Evolutionary conservation across 1,140 invertebrate genomes (phyloP), one percentile per base, ranked within the genome.

Genomic region (Aphaenogaster rudis): DNA sequence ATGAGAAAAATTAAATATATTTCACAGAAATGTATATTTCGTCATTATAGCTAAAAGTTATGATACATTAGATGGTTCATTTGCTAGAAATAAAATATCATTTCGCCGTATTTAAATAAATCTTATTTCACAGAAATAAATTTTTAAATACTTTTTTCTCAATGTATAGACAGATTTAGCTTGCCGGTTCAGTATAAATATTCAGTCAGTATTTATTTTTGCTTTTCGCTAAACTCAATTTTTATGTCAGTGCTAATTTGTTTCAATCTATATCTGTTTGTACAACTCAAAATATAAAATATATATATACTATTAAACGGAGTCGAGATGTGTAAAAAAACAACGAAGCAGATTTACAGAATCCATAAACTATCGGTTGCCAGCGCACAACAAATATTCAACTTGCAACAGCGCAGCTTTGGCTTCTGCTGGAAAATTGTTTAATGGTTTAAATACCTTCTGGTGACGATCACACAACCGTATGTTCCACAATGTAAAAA

Each of bases 361-460:
- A 71, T 81, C 50, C 11, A 45, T 72, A 59, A 81, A 81, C 79
- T 81, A 81, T 81, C 63, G 13, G 17, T 66, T 52, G 33, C 2
- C 36, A 8, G 15, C 28, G 15, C 52, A 15, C 50, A 71, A 71
- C 64, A 81, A 81, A 81, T 81, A 81, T 72, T 72, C 64, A 71
- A 69, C 45, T 66, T 15, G 45, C 45, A 66, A 59, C 15, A 36
- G 61, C 11, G 17, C 0, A 33, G 50, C 11, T 81, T 13, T 5
- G 17, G 50, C 13, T 57, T 54, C n/a, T 52, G 3, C n/a, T 54
- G 7, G 28, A 57, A 81, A 81, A 81, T 81, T 59, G 52, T 81
- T 33, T 71, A 39, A 33, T 81, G 66, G 2, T 45, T 48, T 50
- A 61, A 42, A 57, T 54, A 81, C 2, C 48, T 57, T 13, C 6